Evolutionary conservation across 2,113 vertebrate species (phyloP).

Genomic region (Pomatostomus ruficeps): DNA sequence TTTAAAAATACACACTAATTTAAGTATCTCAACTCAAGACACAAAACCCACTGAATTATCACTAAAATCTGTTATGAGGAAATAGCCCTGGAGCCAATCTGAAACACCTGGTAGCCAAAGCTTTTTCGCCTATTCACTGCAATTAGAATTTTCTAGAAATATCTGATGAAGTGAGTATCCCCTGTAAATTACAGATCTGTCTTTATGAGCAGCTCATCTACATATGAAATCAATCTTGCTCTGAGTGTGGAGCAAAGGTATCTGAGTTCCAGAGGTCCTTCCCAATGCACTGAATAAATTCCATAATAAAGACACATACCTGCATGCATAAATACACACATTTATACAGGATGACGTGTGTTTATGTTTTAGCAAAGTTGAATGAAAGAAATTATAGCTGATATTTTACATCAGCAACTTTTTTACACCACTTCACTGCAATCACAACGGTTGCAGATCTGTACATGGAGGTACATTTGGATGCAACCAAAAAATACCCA

Average conservation of each 20-base stretch:
- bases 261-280: not conserved
- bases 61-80: not conserved
- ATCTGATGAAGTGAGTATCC: not conserved
- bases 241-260: not conserved
- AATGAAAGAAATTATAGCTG: not conserved
- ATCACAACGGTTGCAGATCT: not conserved
- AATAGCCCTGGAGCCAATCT: not conserved
- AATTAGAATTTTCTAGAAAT: not conserved
- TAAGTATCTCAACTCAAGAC: not conserved
- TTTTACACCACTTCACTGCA: constrained; percentile 10
- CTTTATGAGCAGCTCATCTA: not conserved
- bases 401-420: not conserved
- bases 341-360: not conserved
- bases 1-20: not conserved
- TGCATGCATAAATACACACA: not conserved
- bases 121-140: not conserved
- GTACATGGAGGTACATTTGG: not conserved
- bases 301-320: not conserved
- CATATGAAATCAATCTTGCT: not conserved
- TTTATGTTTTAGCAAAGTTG: not conserved
- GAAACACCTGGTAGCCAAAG: not conserved
- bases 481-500: not conserved
- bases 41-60: not conserved
- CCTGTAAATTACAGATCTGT: not conserved
- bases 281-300: not conserved